A percentile compares a stretch with the other conserved stretches of the same genome.
Evolutionary conservation across 2,797 vertebrate species (phyloP).

Genomic region (Rhynchonycteris naso): DNA sequence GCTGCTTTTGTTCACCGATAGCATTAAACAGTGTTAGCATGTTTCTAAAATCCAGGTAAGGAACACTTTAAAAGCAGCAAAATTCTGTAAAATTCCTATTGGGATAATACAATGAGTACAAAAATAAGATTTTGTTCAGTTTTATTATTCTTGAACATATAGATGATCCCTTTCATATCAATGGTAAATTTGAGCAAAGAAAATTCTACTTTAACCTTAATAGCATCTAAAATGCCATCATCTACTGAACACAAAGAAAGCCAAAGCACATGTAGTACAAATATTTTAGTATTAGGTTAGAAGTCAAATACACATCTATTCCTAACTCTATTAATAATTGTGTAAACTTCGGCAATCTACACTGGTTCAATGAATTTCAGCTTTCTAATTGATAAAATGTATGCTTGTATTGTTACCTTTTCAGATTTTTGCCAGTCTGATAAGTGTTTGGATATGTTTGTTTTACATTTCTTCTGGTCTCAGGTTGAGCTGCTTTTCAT

Average conservation of each 20-base stretch:
- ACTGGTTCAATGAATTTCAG: neutral
- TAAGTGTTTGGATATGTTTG: neutral
- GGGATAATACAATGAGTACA: neutral
- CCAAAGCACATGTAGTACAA: neutral
- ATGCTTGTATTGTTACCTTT: conserved; percentile 8
- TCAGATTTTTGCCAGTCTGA: neutral
- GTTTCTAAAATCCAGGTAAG: conserved; percentile 36
- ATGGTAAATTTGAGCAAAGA: conserved; percentile 16
- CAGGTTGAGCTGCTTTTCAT: neutral
- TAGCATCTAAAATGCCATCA: neutral
- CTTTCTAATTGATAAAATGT: conserved; percentile 21
- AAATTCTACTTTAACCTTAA: conserved; percentile 24
- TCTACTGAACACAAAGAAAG: neutral
- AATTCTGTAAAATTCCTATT: conserved; percentile 43
- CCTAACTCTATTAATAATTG: neutral
- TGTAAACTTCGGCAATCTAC: neutral
- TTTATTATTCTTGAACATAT: neutral
- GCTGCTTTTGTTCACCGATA: neutral
- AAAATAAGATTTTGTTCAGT: conserved; percentile 30
- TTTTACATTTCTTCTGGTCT: conserved; percentile 27
- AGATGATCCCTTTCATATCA: neutral
- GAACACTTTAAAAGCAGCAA: neutral
- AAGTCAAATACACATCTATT: neutral
- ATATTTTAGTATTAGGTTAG: neutral
- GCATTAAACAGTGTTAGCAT: neutral